phyloP scores from a whole-genome alignment of 1,140 invertebrate genomes.

The Hylaeus anthracinus region DNA sequence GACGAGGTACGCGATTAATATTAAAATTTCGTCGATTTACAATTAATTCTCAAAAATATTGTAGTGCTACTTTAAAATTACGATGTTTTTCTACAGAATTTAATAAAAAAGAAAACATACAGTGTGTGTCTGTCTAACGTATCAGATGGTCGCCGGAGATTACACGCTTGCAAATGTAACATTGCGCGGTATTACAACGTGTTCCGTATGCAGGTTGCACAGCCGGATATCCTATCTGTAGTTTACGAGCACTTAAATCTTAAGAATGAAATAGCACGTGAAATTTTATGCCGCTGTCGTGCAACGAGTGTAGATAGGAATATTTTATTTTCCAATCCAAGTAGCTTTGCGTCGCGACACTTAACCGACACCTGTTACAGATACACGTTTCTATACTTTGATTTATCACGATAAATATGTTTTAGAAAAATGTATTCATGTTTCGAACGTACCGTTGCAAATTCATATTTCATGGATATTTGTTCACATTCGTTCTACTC shows the following conservation, averaged over 20 bases:
- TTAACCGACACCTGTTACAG: neutral
- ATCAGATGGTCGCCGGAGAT: slow-evolving; percentile 12
- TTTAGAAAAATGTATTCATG: neutral
- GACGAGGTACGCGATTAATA: no score
- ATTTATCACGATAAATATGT: neutral
- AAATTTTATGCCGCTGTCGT: slow-evolving; percentile 18
- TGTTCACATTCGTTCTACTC: neutral
- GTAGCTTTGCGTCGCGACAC: neutral
- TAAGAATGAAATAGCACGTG: slow-evolving; percentile 26
- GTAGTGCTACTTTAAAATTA: neutral
- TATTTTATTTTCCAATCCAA: slow-evolving; percentile 28
- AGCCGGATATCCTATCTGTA: slow-evolving; percentile 6
- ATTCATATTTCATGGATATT: neutral
- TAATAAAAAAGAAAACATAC: neutral
- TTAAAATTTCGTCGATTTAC: no score
- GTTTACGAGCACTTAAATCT: slow-evolving; percentile 34
- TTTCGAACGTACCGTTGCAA: neutral
- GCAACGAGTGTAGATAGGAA: slow-evolving; percentile 12
- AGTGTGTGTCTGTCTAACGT: neutral
- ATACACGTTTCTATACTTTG: neutral
- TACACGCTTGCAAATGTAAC: slow-evolving; percentile 20
- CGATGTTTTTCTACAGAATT: neutral
- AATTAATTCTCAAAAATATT: no score
- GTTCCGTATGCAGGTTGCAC: neutral
- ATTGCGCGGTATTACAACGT: slow-evolving; percentile 1